phyloP scores from a whole-genome alignment of 2,888 invertebrate species.

The Temnothorax rugatulus region DNA sequence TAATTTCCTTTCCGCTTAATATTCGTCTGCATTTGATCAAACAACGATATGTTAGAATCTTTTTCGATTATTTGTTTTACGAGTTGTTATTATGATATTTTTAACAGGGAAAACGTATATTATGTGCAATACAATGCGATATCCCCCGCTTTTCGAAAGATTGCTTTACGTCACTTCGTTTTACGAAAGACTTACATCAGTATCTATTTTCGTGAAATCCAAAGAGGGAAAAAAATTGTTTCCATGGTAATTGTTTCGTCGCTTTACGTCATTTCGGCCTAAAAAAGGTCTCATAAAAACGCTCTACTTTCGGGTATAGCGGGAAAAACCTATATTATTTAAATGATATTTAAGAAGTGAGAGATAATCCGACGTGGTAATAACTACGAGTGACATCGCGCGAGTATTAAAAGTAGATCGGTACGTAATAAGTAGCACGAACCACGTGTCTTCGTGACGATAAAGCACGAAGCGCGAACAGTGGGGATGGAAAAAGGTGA shows the following conservation, averaged over 20 bases:
- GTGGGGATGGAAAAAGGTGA: conserved; percentile 15
- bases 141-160: too few species aligned
- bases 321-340: background rate
- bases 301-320: too few species aligned
- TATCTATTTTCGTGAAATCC: too few species aligned
- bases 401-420: conserved; percentile 47
- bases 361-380: background rate
- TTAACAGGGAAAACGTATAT: background rate
- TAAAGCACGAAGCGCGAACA: conserved; percentile 18
- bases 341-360: background rate
- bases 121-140: background rate
- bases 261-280: too few species aligned
- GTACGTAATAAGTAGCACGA: conserved; percentile 32
- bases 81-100: background rate
- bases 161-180: too few species aligned
- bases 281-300: too few species aligned
- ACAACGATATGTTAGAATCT: background rate
- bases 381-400: background rate
- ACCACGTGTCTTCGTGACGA: conserved; percentile 44
- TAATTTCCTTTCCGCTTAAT: background rate
- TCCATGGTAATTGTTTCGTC: too few species aligned
- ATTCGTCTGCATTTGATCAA: background rate
- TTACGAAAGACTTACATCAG: too few species aligned
- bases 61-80: background rate
- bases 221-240: too few species aligned